Evolutionary conservation across 2,888 invertebrate genomes (phyloP).

Genomic region (Anoncus sp.): DNA sequence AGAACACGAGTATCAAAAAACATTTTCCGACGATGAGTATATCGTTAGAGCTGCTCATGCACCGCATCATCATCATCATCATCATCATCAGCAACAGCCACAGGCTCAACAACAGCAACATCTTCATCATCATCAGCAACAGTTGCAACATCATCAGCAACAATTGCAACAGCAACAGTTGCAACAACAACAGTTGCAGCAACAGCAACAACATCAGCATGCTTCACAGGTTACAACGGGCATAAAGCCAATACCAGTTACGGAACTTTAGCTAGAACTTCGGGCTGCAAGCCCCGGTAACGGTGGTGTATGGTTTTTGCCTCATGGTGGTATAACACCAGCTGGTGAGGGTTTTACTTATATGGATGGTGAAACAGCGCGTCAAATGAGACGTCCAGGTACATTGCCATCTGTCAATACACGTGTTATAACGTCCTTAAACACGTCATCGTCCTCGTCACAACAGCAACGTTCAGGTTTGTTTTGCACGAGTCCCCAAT

Average conservation of each 20-base stretch:
- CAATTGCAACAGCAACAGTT: slow-evolving; percentile 83
- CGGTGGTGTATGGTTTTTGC: slow-evolving; percentile 91
- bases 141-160: slow-evolving; percentile 82
- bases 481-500: slow-evolving; percentile 56
- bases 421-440: too few species aligned
- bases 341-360: slow-evolving; percentile 90
- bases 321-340: slow-evolving; percentile 87
- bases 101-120: slow-evolving; percentile 83
- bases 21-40: slow-evolving; percentile 95
- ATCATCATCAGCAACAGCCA: slow-evolving; percentile 80
- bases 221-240: slow-evolving; percentile 76
- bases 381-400: slow-evolving; percentile 83
- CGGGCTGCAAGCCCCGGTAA: slow-evolving; percentile 89
- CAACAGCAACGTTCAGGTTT: slow-evolving; percentile 57
- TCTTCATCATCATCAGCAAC: slow-evolving; percentile 76
- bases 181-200: slow-evolving; percentile 84
- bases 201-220: slow-evolving; percentile 82
- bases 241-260: slow-evolving; percentile 92
- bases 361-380: slow-evolving; percentile 88
- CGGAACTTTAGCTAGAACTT: slow-evolving; percentile 98
- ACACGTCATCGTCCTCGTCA: too few species aligned
- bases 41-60: slow-evolving; percentile 88
- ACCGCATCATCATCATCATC: slow-evolving; percentile 84
- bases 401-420: slow-evolving; percentile 79
- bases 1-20: slow-evolving; percentile 95